Conservation (phyloP, 2,797 vertebrate species). For the Prunella strophiata region DNA sequence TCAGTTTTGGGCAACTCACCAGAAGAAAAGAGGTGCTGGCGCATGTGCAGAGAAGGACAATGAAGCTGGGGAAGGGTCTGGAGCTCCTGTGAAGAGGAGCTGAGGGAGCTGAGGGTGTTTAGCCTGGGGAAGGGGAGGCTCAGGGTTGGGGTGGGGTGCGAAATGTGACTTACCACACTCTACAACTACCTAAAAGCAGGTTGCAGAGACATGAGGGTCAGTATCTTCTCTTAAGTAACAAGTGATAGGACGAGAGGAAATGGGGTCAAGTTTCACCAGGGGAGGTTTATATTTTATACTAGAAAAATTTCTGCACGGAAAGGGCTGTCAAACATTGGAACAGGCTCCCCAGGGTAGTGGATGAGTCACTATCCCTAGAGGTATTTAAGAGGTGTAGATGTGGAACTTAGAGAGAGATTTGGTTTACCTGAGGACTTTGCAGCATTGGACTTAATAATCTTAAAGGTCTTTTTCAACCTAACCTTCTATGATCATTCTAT, state of each 20-base stretch:
- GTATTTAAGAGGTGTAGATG: background rate
- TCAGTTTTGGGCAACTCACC: background rate
- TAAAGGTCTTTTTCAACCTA: background rate
- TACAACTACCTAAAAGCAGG: background rate
- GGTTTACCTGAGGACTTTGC: background rate
- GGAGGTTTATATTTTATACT: background rate
- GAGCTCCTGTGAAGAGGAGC: background rate
- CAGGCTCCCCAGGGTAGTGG: background rate
- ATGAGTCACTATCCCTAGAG: background rate
- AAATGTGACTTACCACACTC: background rate
- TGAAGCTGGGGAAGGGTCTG: background rate
- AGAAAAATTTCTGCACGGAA: background rate
- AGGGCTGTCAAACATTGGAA: background rate
- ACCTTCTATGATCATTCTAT: background rate
- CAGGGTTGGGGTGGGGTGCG: rapidly evolving
- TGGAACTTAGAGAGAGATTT: background rate
- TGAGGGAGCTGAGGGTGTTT: background rate
- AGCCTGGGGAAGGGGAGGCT: background rate
- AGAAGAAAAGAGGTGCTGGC: background rate
- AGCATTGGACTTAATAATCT: background rate
- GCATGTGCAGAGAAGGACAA: background rate
- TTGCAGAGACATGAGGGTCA: background rate
- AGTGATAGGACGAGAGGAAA: background rate
- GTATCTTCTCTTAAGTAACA: background rate
- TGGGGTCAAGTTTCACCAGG: background rate